Base-by-base conservation (phyloP, 1,140 invertebrate genomes). In the Portunus trituberculatus region DNA sequence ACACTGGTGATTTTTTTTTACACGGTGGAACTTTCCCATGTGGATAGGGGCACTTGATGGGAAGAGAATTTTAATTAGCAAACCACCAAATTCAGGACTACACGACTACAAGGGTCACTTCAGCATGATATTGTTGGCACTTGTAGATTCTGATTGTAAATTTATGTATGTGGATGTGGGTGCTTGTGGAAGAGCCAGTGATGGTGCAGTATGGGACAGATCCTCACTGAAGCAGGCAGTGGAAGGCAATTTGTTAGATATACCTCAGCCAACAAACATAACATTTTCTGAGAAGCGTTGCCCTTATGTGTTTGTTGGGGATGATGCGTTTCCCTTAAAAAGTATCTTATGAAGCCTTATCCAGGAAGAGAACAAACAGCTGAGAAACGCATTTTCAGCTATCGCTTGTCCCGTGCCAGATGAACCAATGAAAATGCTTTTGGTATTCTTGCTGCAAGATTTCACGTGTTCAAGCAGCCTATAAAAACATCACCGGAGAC, bases 51-150 rank as follows among this genome's bases (percentile, higher is more conserved):
- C 87, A 6, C 31, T 89, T 10, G 87, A 89, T 32, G 87, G 87
- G 20, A 31, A 89, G 25, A 48, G 91, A 76, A 52, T 92, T n/a
- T 28, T 67, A 16, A 8, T 76, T n/a, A 4, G 12, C n/a, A 87
- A 87, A 14, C 84, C 84, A 4, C 29, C 4, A 14, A 29, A 87
- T 14, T 29, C 91, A 25, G 91, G 91, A 4, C 67, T 76, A n/a
- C 67, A 92, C 29, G 91, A 92, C 29, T 92, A 92, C 20, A 92
- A 76, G 46, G 91, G 91, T n/a, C 91, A 92, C 29, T 92, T 92
- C 28, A 76, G 39, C 29, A 48, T 92, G 16, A 92, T 92, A 29
- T 32, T 92, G 46, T 16, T 92, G 52, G 91, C 91, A 67, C 76
- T 92, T 4, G 91, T 92, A n/a, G 91, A 92, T 92, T 46, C 91